Evolutionary conservation across 2,888 invertebrate genomes (phyloP), one percentile per base, ranked within the genome.

Genomic region (Chaitophorus viminalis): DNA sequence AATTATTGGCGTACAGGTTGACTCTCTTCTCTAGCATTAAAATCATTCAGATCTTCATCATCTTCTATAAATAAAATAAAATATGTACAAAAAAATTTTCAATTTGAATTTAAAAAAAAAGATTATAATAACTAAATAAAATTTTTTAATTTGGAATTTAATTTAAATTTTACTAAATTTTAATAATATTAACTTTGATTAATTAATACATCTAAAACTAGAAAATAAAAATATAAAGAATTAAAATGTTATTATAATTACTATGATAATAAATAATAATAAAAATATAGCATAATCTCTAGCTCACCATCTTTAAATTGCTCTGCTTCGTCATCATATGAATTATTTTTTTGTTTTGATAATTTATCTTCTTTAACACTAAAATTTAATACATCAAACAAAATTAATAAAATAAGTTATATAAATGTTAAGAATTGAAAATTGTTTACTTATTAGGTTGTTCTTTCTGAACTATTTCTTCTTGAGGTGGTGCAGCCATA

Each of bases 321-420:
- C 72, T 91, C 91, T 52, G 91, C 90, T 17, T 91, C 86, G n/a
- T 91, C 89, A 36, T 90, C 90, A 39, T 92, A 91, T 68, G 91
- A 91, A 36, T 88, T 54, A 85, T 89, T 89, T 25, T 84, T 89
- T 81, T 88, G 85, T 76, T 89, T 89, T 33, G 87, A 81, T 82
- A 89, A 88, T 82, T 89, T 89, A 18, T 88, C 88, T 52, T 87
- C 89, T 89, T 89, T 81, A 39, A 31, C 60, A 25, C 78, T 86
- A 60, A 33, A 78, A 79, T 86, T 18, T 25, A 46, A 76, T 31
- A 33, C 9, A 54, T 33, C 31, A 31, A 11, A 68, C 9, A 33
- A 31, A 46, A 65, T 76, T 76, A 75, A 76, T 77, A 31, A 18
- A 33, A 85, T 68, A n/a, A 65, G 0, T 68, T 4, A n/a, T 31